A percentile compares a stretch with the other conserved stretches of the same genome.
These are phyloP conservation scores for Engraulis encrasicolus DNA, from an alignment of 2,113 vertebrate species.

Conservation along the genomic window DNA sequence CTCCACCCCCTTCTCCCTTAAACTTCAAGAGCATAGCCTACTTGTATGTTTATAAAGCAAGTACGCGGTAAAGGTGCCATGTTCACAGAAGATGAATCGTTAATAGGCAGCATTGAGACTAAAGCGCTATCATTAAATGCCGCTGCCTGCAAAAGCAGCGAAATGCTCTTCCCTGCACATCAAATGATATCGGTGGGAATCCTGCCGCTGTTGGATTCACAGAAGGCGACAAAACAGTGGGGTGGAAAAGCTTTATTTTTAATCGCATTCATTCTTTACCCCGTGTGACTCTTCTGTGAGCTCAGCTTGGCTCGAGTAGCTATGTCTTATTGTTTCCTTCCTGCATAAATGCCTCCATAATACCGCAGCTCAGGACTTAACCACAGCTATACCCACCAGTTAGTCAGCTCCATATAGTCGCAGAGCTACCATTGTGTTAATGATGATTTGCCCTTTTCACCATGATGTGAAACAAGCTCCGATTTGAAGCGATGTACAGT, in stretches of 20 bases:
- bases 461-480: no score
- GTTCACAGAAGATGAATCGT: background rate
- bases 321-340: background rate
- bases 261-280: conserved; percentile 2
- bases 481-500: no score
- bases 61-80: background rate
- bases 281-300: background rate
- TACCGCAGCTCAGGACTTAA: background rate
- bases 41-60: background rate
- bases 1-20: background rate
- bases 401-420: no score
- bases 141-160: background rate
- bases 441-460: no score
- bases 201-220: background rate
- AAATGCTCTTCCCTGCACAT: background rate
- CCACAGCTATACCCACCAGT: no score
- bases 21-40: background rate
- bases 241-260: background rate
- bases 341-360: background rate
- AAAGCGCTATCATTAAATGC: background rate
- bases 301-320: background rate
- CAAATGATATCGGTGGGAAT: background rate
- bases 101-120: background rate
- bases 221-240: background rate
- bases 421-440: no score